These are phyloP conservation scores for Meiosimyza platycephala DNA, from an alignment of 2,888 invertebrate species.

Conservation along the genomic window DNA sequence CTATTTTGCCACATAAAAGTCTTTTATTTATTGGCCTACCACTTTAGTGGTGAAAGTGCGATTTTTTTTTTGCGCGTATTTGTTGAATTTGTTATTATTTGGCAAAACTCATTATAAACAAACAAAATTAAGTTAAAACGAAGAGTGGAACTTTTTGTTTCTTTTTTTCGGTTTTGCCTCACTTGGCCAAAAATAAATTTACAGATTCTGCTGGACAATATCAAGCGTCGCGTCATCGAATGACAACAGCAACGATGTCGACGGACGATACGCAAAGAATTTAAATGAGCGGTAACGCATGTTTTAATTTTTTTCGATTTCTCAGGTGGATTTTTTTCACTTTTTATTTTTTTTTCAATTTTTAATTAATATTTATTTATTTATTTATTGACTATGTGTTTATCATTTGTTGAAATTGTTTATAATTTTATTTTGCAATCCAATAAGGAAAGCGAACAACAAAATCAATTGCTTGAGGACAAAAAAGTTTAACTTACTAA, in stretches of 20 bases:
- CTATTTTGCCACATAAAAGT: no score
- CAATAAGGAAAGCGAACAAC: neutral
- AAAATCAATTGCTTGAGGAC: neutral
- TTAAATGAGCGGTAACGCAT: conserved; percentile 60
- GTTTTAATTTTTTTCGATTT: conserved; percentile 47
- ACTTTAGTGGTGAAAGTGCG: no score
- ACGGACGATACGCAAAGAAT: conserved; percentile 57
- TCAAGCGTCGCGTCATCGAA: neutral
- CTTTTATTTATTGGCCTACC: no score
- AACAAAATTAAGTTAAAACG: conserved; percentile 17
- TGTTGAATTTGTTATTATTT: no score
- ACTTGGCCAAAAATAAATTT: neutral
- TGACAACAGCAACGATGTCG: conserved; percentile 30
- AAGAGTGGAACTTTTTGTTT: conserved; percentile 28
- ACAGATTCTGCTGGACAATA: no score
- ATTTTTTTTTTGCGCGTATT: no score
- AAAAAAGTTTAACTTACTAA: neutral
- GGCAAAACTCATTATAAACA: neutral
- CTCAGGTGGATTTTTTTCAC: conserved; percentile 33
- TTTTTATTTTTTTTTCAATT: conserved; percentile 42
- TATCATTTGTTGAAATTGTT: neutral
- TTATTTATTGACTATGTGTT: neutral
- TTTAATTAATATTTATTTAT: neutral
- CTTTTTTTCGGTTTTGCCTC: neutral
- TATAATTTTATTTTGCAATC: neutral